Base-by-base conservation (phyloP, 2,113 vertebrate species). In the Octodon degus region DNA sequence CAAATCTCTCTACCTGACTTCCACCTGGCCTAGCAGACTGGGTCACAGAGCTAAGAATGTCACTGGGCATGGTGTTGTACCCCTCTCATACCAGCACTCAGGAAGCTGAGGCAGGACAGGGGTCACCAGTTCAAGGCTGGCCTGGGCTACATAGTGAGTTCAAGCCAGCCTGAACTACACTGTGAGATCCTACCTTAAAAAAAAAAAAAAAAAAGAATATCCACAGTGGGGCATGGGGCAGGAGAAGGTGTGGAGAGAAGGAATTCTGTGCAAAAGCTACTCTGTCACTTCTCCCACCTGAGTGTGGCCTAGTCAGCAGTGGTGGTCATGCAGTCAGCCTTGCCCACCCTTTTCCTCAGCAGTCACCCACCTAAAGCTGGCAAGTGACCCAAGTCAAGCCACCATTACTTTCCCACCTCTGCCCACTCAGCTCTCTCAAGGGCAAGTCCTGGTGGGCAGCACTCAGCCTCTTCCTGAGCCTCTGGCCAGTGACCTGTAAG, bases 191-290 rank as follows among this genome's bases (percentile, higher is more conserved):
- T 40, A 22, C 25, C 22, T 43, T 43, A 43, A 43, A 43, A 43
- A 43, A 43, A 25, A 5, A 14, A 27, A 76, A 43, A 43, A 32
- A 74, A 85, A 65, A 68, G 72, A 86, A 53, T 55, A 6, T 50
- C 25, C 24, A 1, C 17, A 25, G 19, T 20, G 17, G 43, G 63
- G 32, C 4, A 2, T 2, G 11, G 27, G 11, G 5, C 1, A 1
- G 12, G 5, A 55, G 3, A 82, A 25, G 60, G 13, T 68, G 37
- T 74, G 20, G 16, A 67, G 84, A 6, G 89, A 96, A 89, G 76
- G 24, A 60, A 40, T 6, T 24, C 34, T 50, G n/a, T 62, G 20
- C 81, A 93, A 27, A 53, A 60, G 65, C 37, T 37, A 37, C n/a
- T 5, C 4, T 95, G 25, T 85, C 20, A 32, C 13, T 19, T 22